Conservation (phyloP, 2,888 invertebrate species). For the Aspidiotus destructor region DNA sequence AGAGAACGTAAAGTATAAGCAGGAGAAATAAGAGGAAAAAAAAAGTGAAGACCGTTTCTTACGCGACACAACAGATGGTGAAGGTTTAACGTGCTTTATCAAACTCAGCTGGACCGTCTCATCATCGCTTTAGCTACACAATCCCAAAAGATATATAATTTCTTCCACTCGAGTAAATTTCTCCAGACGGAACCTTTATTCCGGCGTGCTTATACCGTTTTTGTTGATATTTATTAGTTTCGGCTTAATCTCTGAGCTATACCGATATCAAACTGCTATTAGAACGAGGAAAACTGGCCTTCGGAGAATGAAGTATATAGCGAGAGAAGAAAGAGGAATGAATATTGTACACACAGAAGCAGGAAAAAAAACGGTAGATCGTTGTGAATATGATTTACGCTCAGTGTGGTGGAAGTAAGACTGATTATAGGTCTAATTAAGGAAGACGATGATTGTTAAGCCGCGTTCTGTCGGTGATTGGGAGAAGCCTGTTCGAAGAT, state of each 20-base stretch:
- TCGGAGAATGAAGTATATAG: not conserved
- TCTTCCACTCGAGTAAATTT: slow-evolving; percentile 28
- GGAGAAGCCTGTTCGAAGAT: no score
- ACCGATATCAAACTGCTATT: slow-evolving; percentile 29
- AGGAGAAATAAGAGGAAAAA: no score
- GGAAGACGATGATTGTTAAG: no score
- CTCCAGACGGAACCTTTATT: slow-evolving; percentile 25
- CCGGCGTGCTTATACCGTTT: not conserved
- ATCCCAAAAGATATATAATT: slow-evolving; percentile 30
- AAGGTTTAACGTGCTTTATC: slow-evolving; percentile 14
- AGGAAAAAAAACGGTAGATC: not conserved
- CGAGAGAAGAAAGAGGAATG: slow-evolving; percentile 3
- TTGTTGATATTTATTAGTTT: slow-evolving; percentile 23
- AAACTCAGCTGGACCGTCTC: slow-evolving; percentile 31
- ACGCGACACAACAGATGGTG: slow-evolving; percentile 16
- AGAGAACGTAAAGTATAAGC: no score
- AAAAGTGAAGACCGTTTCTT: no score
- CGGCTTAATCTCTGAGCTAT: slow-evolving; percentile 20
- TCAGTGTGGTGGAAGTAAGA: slow-evolving; percentile 3
- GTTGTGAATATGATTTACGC: slow-evolving; percentile 8
- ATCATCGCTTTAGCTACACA: slow-evolving; percentile 30
- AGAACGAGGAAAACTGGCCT: not conserved
- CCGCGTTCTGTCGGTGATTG: no score
- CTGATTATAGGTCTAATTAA: not conserved
- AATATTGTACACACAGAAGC: not conserved